A percentile compares a stretch with the other conserved stretches of the same genome.
phyloP scores from a whole-genome alignment of 2,888 invertebrate genomes.

The Anodontia alba region DNA sequence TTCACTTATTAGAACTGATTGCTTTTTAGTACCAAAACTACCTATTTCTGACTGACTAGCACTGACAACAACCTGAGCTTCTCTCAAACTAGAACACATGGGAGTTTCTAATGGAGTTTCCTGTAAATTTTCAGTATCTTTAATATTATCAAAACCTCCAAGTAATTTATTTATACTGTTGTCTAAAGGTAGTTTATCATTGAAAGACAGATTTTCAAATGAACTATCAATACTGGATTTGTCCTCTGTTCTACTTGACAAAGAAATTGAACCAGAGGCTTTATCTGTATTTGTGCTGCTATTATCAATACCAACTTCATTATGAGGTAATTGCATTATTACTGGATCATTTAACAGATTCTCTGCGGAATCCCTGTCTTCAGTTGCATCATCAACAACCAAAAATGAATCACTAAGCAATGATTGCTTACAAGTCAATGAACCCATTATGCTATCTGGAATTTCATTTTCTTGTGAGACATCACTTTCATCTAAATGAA shows the following conservation, averaged over 20 bases:
- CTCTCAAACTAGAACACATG: not conserved
- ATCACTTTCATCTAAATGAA: not conserved
- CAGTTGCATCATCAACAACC: not conserved
- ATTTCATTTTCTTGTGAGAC: not conserved
- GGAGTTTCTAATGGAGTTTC: not conserved
- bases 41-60: not conserved
- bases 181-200: not conserved
- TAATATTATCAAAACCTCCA: not conserved
- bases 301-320: not conserved
- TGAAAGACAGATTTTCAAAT: not conserved
- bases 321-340: not conserved
- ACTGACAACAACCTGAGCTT: not conserved
- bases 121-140: not conserved
- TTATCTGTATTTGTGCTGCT: not conserved
- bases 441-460: too few relatives aligned
- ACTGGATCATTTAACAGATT: too few relatives aligned
- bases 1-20: not conserved
- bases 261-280: not conserved
- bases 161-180: not conserved
- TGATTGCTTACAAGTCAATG: not conserved
- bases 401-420: not conserved
- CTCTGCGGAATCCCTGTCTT: not conserved
- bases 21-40: not conserved
- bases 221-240: not conserved
- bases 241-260: not conserved